Evolutionary conservation across 2,113 vertebrate species (phyloP).

Genomic region (Solea senegalensis): DNA sequence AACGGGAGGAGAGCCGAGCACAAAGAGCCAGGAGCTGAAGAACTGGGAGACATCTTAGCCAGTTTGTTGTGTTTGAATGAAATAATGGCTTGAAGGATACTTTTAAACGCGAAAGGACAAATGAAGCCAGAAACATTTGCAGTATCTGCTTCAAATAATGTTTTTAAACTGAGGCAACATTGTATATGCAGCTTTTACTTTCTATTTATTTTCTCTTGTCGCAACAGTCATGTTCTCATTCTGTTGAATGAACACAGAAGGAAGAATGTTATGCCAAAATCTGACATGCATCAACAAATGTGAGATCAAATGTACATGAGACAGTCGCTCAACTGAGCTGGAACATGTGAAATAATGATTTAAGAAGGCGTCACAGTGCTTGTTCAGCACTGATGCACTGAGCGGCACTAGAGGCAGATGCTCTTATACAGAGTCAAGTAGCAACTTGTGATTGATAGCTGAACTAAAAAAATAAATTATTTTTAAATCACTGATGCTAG

Average conservation of each 20-base stretch:
- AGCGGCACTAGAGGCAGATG: conserved; percentile 31
- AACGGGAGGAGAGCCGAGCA: conserved; percentile 17
- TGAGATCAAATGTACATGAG: no score
- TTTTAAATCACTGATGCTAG: conserved; percentile 9
- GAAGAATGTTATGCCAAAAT: no score
- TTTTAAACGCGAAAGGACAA: not conserved
- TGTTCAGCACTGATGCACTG: conserved; percentile 5
- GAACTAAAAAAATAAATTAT: not conserved
- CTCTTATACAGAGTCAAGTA: conserved; percentile 39
- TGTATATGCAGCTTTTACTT: no score
- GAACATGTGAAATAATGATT: no score
- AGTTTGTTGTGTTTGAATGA: conserved; percentile 7
- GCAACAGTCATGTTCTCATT: no score
- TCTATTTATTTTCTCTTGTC: no score
- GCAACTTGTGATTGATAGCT: conserved; percentile 35
- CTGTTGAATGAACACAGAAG: no score
- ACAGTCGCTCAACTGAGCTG: no score
- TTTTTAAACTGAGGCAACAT: no score
- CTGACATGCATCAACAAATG: no score
- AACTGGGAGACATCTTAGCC: not conserved
- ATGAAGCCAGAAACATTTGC: conserved; percentile 3
- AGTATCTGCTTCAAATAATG: no score
- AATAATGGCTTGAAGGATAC: not conserved
- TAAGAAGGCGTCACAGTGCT: no score
- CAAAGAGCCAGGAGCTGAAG: not conserved